phyloP scores from a whole-genome alignment of 2,797 vertebrate species.

The Astyanax mexicanus region DNA sequence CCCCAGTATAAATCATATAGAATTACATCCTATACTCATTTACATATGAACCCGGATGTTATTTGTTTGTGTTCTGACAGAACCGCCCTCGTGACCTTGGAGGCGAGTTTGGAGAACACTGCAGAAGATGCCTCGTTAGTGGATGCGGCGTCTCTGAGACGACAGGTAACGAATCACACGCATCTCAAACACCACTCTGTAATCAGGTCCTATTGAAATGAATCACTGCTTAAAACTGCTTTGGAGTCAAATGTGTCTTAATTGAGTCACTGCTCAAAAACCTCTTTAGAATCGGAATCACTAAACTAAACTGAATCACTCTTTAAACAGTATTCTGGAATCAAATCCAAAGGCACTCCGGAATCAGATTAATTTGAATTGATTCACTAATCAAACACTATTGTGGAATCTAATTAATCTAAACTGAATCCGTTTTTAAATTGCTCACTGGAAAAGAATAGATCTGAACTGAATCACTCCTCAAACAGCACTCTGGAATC shows the following conservation, averaged over 20 bases:
- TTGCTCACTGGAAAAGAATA: no score
- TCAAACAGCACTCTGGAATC: no score
- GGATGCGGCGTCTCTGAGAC: conserved; percentile 90
- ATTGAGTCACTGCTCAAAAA: not conserved
- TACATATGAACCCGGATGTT: not conserved
- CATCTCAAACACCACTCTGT: not conserved
- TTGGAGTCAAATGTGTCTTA: no score
- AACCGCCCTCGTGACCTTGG: conserved; percentile 66
- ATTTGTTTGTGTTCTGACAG: conserved; percentile 28
- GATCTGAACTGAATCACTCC: no score
- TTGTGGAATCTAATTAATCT: no score
- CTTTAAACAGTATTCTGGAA: no score
- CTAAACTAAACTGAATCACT: no score
- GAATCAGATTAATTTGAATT: not conserved
- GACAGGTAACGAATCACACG: conserved; percentile 84
- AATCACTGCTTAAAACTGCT: no score
- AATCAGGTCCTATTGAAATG: not conserved
- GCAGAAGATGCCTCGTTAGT: conserved; percentile 88
- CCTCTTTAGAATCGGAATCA: no score
- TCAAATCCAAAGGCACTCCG: not conserved
- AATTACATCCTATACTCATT: not conserved
- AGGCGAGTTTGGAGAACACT: conserved; percentile 80
- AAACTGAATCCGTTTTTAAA: no score
- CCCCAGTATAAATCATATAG: not conserved
- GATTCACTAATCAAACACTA: not conserved